Conservation (phyloP, 2,113 vertebrate species). For the Ceyx cyanopectus region DNA sequence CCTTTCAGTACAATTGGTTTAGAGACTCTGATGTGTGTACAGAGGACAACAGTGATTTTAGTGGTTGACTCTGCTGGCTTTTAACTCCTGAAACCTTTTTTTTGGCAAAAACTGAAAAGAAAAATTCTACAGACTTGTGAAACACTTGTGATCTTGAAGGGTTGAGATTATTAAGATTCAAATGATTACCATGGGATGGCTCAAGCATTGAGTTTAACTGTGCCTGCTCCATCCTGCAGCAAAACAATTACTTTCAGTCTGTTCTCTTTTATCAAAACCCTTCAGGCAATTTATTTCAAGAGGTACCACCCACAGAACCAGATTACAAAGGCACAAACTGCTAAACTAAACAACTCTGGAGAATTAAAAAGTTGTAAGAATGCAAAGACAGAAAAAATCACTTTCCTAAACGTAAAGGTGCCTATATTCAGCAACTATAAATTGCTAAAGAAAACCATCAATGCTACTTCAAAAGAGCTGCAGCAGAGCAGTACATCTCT, state of each 20-base stretch:
- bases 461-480: background rate
- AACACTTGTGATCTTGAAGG: background rate
- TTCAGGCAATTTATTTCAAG: conserved; percentile 26
- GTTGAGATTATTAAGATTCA: background rate
- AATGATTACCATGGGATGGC: background rate
- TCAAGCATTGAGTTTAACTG: background rate
- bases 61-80: background rate
- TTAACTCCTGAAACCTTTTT: background rate
- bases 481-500: background rate
- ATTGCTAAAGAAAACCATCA: background rate
- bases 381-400: background rate
- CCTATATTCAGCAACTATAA: background rate
- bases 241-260: conserved; percentile 8
- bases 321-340: background rate
- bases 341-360: background rate
- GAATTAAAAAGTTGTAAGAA: background rate
- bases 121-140: background rate
- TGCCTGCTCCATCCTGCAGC: background rate
- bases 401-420: background rate
- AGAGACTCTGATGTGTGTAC: background rate
- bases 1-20: background rate
- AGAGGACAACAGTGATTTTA: background rate
- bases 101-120: background rate
- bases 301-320: background rate
- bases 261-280: conserved; percentile 13